Evolutionary conservation across 2,888 invertebrate species (phyloP), one percentile per base, ranked within the genome.

Genomic region (Mystacides longicornis): DNA sequence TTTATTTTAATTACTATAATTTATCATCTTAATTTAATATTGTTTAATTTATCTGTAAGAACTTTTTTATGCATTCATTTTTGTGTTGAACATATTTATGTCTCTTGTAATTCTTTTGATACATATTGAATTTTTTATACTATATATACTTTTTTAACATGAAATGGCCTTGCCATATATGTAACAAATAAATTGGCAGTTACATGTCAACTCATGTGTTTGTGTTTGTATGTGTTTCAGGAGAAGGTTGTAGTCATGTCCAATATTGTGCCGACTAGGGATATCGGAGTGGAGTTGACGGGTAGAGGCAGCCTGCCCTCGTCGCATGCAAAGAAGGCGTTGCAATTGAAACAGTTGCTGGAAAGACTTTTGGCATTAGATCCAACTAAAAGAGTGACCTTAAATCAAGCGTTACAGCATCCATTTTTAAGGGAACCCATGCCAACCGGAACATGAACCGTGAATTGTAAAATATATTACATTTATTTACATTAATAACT

Each of bases 241-340:
- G 97, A 97, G 70, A 99, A 99, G 77, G 80, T 96, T 50, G 94
- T 96, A n/a, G 86, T 93, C 46, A 87, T 98, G 83, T 85, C 95
- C 45, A 91, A 91, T 50, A 86, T 99, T 60, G 90, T 90, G 66
- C 82, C 90, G 11, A 81, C 82, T 1, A 81, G 96, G 27, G 95
- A 96, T 68, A 77, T 99, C 56, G 86, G 89, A 64, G 75, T 85
- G 0, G 97, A 99, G 68, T 76, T 99, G 61, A 83, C 93, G 54
- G 77, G 77, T 0, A 89, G 93, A 7, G 94, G 93, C 69, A 85
- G 89, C 48, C 75, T 96, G 54, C 92, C 93, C 0, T 81, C 89
- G 11, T 89, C 93, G 61, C 95, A 96, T 69, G 81, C 89, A 61
- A 86, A 90, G 61, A 98, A 97, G 74, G 92, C 96, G 45, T 80